These are phyloP conservation scores for Euclidia mi DNA, from an alignment of 2,888 invertebrate species.

Conservation along the genomic window DNA sequence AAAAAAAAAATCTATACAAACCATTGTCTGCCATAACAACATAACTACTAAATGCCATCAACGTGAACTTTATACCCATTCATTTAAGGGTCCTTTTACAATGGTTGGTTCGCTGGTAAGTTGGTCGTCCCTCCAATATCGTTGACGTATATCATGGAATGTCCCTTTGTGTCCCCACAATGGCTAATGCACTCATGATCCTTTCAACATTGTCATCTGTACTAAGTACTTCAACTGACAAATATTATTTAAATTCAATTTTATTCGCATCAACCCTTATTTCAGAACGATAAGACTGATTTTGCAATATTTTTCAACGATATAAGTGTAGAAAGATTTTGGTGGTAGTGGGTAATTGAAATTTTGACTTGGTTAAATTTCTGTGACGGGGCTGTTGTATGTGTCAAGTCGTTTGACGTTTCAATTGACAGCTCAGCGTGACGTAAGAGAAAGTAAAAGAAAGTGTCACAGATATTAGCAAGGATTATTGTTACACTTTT, in stretches of 20 bases:
- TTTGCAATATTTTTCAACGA: conserved; percentile 12
- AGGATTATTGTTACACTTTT: conserved; percentile 26
- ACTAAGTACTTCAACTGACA: conserved; percentile 78
- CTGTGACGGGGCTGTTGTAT: conserved; percentile 82
- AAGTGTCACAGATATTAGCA: conserved; percentile 44
- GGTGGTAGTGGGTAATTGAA: conserved; percentile 78
- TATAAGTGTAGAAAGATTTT: conserved; percentile 24
- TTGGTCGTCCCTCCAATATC: conserved; percentile 60
- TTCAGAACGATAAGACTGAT: conserved; percentile 26
- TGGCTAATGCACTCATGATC: conserved; percentile 87
- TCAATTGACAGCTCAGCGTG: conserved; percentile 78
- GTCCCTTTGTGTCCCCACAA: conserved; percentile 79
- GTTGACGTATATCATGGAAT: conserved; percentile 80
- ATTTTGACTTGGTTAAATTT: conserved; percentile 87
- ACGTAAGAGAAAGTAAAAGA: conserved; percentile 57
- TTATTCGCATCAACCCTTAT: background rate
- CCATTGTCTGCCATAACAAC: conserved; percentile 36
- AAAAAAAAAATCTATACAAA: conserved; percentile 65
- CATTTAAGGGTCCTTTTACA: conserved; percentile 44
- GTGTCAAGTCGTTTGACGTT: conserved; percentile 73
- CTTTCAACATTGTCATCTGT: conserved; percentile 86
- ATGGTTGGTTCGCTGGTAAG: conserved; percentile 4
- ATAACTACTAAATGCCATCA: conserved; percentile 7
- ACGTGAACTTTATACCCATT: conserved; percentile 26
- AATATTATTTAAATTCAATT: conserved; percentile 25